These are phyloP conservation scores for Leucophenga maculata DNA, from an alignment of 2,888 invertebrate genomes.

Conservation along the genomic window DNA sequence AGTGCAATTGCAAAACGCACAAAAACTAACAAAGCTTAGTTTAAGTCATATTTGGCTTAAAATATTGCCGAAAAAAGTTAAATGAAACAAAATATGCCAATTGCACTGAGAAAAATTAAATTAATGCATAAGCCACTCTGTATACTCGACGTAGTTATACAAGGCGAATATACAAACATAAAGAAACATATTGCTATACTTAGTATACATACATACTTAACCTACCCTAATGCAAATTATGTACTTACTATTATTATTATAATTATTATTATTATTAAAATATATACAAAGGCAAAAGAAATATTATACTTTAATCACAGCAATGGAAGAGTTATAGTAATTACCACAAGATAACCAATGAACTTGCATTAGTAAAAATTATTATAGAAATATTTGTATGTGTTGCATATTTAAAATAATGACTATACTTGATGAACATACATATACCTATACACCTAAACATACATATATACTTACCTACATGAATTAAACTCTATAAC, in stretches of 20 bases:
- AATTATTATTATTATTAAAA: slow-evolving; percentile 34
- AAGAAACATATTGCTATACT: neutral
- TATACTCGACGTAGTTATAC: no score
- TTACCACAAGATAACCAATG: neutral
- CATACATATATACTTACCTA: slow-evolving; percentile 3
- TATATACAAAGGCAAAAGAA: neutral
- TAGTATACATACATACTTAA: slow-evolving; percentile 26
- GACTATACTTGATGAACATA: slow-evolving; percentile 1
- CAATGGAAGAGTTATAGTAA: slow-evolving; percentile 15
- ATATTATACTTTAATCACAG: slow-evolving; percentile 11
- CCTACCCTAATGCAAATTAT: slow-evolving; percentile 27
- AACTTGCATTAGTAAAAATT: slow-evolving; percentile 8
- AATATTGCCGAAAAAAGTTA: neutral
- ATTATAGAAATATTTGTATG: slow-evolving; percentile 19
- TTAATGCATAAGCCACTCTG: neutral
- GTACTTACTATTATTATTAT: slow-evolving; percentile 45
- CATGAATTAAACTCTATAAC: neutral
- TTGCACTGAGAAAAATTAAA: slow-evolving; percentile 20
- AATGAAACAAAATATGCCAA: slow-evolving; percentile 17
- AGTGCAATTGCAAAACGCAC: slow-evolving; percentile 11
- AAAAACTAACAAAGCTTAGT: neutral
- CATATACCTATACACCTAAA: neutral
- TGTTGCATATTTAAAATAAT: slow-evolving; percentile 5
- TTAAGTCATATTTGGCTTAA: slow-evolving; percentile 2
- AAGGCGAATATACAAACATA: neutral